These are phyloP conservation scores for Setipinna tenuifilis DNA, from an alignment of 2,797 vertebrate species.

Conservation along the genomic window DNA sequence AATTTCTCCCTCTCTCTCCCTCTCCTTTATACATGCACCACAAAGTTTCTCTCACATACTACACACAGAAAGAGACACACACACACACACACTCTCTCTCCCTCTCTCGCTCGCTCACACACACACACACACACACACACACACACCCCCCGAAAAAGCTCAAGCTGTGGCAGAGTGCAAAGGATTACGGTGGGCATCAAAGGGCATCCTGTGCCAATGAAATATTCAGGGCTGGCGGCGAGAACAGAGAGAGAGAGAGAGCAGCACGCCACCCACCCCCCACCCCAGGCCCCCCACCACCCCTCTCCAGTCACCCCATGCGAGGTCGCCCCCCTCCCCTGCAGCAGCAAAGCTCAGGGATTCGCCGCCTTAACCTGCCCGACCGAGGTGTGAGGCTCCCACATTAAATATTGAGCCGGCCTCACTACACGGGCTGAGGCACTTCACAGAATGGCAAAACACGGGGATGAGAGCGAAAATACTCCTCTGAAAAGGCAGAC, in stretches of 20 bases:
- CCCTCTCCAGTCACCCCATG: background rate
- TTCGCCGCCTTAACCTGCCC: slow-evolving; percentile 37
- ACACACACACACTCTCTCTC: background rate
- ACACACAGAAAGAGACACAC: slow-evolving; percentile 19
- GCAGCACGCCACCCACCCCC: background rate
- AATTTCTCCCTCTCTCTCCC: background rate
- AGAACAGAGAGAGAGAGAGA: slow-evolving; percentile 13
- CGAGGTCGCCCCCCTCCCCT: too few species aligned
- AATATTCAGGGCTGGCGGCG: slow-evolving; percentile 45
- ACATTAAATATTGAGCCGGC: slow-evolving; percentile 49
- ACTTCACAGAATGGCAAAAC: slow-evolving; percentile 11
- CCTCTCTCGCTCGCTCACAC: background rate
- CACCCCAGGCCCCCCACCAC: background rate
- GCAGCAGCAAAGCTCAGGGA: slow-evolving; percentile 36
- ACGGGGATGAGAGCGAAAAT: background rate
- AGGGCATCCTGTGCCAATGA: slow-evolving; percentile 43
- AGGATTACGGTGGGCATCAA: slow-evolving; percentile 59
- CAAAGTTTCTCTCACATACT: background rate
- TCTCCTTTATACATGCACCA: background rate
- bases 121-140: slow-evolving; percentile 20
- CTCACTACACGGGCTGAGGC: slow-evolving; percentile 24
- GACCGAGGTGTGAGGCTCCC: slow-evolving; percentile 36
- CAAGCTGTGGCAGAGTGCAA: slow-evolving; percentile 32
- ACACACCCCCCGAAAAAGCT: slow-evolving; percentile 25
- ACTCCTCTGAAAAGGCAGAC: background rate